These are phyloP conservation scores for Rhyacichthys aspro DNA, from an alignment of 2,797 vertebrate species.

Conservation along the genomic window DNA sequence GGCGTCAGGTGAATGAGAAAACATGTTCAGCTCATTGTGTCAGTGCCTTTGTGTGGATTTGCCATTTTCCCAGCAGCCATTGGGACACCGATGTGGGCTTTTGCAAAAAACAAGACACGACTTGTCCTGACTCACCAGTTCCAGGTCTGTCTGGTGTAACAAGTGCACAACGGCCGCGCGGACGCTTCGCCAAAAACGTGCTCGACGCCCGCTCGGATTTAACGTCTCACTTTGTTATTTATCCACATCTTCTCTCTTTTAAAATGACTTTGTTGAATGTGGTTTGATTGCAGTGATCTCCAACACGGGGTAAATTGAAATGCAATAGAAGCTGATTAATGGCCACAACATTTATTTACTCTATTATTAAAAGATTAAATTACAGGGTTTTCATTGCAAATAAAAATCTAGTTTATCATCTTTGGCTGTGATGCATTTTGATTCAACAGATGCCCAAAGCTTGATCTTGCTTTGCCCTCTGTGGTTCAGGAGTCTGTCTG, in stretches of 20 bases:
- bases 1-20: too few relatives aligned
- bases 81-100: background rate
- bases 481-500: conserved; percentile 9
- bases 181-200: conserved; percentile 1
- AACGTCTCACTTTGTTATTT: background rate
- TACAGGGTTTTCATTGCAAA: too few relatives aligned
- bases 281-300: conserved; percentile 29
- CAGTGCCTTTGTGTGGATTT: too few relatives aligned
- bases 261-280: too few relatives aligned
- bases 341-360: conserved; percentile 3
- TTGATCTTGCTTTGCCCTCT: conserved; percentile 3
- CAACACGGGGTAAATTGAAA: conserved; percentile 8
- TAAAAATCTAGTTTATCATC: too few relatives aligned
- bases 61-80: background rate
- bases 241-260: too few relatives aligned
- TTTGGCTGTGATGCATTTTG: too few relatives aligned
- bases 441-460: background rate
- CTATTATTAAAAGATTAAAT: background rate
- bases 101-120: background rate
- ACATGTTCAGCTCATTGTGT: too few relatives aligned
- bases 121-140: background rate
- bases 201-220: background rate
- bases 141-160: conserved; percentile 41
- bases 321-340: conserved; percentile 52
- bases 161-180: conserved; percentile 35